Percentiles rank a stretch among this genome's conserved stretches.
Evolutionary conservation across 2,888 invertebrate genomes (phyloP).

Genomic region (Thymelicus sylvestris): DNA sequence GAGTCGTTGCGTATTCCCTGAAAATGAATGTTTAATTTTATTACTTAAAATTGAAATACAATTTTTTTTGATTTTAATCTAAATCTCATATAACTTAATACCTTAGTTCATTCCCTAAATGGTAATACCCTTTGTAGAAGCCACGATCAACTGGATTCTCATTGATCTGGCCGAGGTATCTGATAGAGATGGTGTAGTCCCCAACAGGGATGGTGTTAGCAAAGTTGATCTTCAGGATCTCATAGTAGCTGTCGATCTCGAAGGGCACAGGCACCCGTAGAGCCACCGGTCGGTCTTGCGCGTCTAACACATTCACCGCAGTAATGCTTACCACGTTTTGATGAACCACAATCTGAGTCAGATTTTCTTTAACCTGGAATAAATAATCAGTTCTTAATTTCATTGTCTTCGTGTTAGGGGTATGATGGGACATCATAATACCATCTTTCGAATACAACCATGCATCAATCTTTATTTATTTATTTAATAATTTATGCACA

Average conservation of each 20-base stretch:
- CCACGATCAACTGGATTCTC: slow-evolving; percentile 73
- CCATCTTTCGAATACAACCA: too few relatives aligned
- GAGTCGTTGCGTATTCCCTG: slow-evolving; percentile 86
- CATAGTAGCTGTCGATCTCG: slow-evolving; percentile 63
- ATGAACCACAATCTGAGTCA: slow-evolving; percentile 71
- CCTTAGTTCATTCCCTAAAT: slow-evolving; percentile 55
- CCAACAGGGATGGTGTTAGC: slow-evolving; percentile 56
- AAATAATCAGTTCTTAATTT: not conserved
- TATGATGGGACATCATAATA: too few relatives aligned
- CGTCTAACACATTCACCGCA: slow-evolving; percentile 54
- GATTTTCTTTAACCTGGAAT: slow-evolving; percentile 61
- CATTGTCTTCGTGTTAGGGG: too few relatives aligned
- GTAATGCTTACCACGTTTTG: slow-evolving; percentile 68
- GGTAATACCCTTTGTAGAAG: slow-evolving; percentile 76
- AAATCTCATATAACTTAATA: slow-evolving; percentile 39
- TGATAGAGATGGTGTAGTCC: slow-evolving; percentile 61
- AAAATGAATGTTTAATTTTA: slow-evolving; percentile 40
- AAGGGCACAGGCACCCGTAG: slow-evolving; percentile 57
- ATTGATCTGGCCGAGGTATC: slow-evolving; percentile 65
- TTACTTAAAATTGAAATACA: too few relatives aligned
- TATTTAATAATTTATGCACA: too few relatives aligned
- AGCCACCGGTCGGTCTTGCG: slow-evolving; percentile 48
- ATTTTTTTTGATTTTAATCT: too few relatives aligned
- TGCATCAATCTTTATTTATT: too few relatives aligned
- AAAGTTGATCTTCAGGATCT: slow-evolving; percentile 66